phyloP scores from a whole-genome alignment of 2,797 vertebrate species.

The Bovichtus diacanthus region DNA sequence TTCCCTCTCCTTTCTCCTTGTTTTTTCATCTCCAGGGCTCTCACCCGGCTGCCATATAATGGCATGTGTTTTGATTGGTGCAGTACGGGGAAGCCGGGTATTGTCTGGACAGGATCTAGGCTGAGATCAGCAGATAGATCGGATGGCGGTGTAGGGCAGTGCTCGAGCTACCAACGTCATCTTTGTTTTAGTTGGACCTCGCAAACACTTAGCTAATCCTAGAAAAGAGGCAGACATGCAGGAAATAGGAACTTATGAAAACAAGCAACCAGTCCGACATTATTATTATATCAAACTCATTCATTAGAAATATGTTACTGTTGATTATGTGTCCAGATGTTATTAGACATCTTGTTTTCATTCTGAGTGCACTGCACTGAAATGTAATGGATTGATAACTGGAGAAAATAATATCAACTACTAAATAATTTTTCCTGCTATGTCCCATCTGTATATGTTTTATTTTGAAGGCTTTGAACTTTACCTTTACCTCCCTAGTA shows the following conservation, averaged over 20 bases:
- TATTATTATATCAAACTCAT: constrained; percentile 66
- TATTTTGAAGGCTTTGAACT: constrained; percentile 35
- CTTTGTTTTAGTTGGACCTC: constrained; percentile 85
- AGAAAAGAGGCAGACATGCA: constrained; percentile 78
- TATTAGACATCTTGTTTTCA: constrained; percentile 61
- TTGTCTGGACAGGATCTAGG: constrained; percentile 89
- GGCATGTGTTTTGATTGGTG: constrained; percentile 80
- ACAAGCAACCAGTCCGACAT: constrained; percentile 69
- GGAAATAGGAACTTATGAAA: constrained; percentile 80
- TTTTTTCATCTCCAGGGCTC: constrained; percentile 59
- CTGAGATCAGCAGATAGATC: constrained; percentile 81
- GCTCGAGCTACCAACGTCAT: constrained; percentile 71
- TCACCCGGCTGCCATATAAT: constrained; percentile 61
- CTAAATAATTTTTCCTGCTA: constrained; percentile 3
- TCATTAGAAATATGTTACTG: constrained; percentile 70
- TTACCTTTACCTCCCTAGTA: constrained; percentile 44
- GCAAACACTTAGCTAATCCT: constrained; percentile 75
- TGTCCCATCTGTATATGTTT: constrained; percentile 13
- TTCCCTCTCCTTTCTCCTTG: constrained; percentile 50
- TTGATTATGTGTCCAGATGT: constrained; percentile 65
- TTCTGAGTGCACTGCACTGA: constrained; percentile 27
- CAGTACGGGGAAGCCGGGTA: constrained; percentile 76
- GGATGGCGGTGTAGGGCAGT: constrained; percentile 69
- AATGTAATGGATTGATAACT: constrained; percentile 26
- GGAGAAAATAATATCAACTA: constrained; percentile 1